A percentile compares a stretch with the other conserved stretches of the same genome.
Conservation (phyloP, 2,113 vertebrate species). For the Girardinichthys multiradiatus region DNA sequence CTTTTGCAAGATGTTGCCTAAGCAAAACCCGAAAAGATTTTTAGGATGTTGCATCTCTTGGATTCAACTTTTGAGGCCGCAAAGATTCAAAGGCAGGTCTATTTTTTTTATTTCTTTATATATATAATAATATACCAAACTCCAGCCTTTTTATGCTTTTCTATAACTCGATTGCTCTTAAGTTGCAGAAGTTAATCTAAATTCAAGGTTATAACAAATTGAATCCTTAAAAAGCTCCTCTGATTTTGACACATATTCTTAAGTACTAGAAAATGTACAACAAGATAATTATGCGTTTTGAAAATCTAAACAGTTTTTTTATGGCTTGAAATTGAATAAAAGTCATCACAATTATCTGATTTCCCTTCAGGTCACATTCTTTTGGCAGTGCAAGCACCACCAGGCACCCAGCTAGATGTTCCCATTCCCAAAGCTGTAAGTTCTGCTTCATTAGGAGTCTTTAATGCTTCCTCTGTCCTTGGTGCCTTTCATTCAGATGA, state of each 20-base stretch:
- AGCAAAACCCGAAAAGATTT: background rate
- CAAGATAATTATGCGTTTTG: background rate
- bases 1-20: background rate
- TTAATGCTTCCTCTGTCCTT: background rate
- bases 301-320: background rate
- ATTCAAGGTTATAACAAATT: too few relatives aligned
- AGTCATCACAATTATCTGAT: background rate
- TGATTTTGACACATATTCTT: too few relatives aligned
- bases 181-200: too few relatives aligned
- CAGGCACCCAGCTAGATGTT: slow-evolving; percentile 91
- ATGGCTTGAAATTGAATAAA: background rate
- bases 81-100: too few relatives aligned
- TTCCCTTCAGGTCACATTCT: slow-evolving; percentile 86
- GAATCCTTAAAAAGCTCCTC: too few relatives aligned
- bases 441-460: slow-evolving; percentile 3
- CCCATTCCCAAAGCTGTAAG: slow-evolving; percentile 93
- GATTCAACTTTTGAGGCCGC: too few relatives aligned
- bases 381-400: slow-evolving; percentile 88
- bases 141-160: too few relatives aligned
- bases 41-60: too few relatives aligned
- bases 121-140: too few relatives aligned
- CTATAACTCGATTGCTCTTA: too few relatives aligned
- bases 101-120: too few relatives aligned
- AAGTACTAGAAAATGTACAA: too few relatives aligned
- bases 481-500: background rate